Evolutionary conservation across 2,888 invertebrate species (phyloP).

Genomic region (Subacronicta megacephala): DNA sequence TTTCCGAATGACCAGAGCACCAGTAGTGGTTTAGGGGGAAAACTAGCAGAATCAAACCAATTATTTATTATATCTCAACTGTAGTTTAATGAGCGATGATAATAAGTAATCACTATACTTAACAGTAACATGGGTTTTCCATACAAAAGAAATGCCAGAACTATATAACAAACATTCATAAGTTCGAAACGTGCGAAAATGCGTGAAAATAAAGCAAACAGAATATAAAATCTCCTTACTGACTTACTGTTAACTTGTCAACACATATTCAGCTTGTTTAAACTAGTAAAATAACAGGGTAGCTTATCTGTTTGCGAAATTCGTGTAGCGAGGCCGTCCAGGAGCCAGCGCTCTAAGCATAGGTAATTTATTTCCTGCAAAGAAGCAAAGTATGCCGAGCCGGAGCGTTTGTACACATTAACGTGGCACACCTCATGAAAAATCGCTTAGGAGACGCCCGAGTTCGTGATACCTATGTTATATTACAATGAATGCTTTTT

Average conservation of each 20-base stretch:
- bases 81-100: too few relatives aligned
- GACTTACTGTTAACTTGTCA: constrained; percentile 44
- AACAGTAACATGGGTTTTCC: too few relatives aligned
- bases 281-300: constrained; percentile 53
- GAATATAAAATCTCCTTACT: constrained; percentile 30
- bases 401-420: constrained; percentile 87
- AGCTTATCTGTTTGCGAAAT: constrained; percentile 78
- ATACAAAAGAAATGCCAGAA: too few relatives aligned
- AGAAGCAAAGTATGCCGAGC: constrained; percentile 85
- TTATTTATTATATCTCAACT: constrained; percentile 14
- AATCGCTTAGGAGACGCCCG: constrained; percentile 85
- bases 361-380: constrained; percentile 84
- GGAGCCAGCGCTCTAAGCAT: constrained; percentile 75
- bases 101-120: too few relatives aligned
- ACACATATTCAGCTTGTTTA: constrained; percentile 54
- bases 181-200: neutral
- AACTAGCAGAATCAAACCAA: constrained; percentile 14
- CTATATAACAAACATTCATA: neutral
- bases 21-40: constrained; percentile 43
- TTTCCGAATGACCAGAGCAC: constrained; percentile 24
- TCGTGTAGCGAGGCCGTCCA: constrained; percentile 68
- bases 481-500: constrained; percentile 57
- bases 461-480: constrained; percentile 70
- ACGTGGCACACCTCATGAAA: constrained; percentile 86
- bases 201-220: constrained; percentile 29